phyloP scores from a whole-genome alignment of 1,140 invertebrate genomes.

The Saxidomus purpurata region DNA sequence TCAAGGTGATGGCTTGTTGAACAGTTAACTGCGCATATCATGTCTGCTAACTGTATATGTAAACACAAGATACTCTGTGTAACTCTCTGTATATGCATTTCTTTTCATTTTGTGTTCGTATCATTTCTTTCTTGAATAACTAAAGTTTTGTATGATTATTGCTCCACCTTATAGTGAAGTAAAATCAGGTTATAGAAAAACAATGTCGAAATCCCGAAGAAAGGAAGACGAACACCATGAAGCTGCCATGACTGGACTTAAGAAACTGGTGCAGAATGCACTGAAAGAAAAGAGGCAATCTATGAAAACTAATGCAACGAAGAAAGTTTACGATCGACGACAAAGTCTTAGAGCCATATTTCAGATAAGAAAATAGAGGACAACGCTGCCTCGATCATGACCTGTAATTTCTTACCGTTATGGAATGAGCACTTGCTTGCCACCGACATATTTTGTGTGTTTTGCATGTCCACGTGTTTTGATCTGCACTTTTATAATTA shows the following conservation, averaged over 20 bases:
- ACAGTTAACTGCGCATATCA: too few species aligned
- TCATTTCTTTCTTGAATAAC: too few species aligned
- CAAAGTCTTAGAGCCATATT: conserved; percentile 1
- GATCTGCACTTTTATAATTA: too few species aligned
- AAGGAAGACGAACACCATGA: not conserved
- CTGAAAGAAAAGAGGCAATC: conserved; percentile 17
- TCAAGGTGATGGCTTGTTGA: too few species aligned
- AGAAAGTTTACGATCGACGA: not conserved
- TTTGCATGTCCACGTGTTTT: not conserved
- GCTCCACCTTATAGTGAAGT: conserved; percentile 15
- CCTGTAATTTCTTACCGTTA: not conserved
- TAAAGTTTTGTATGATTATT: not conserved
- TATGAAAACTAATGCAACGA: not conserved
- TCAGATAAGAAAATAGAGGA: not conserved
- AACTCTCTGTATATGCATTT: too few species aligned
- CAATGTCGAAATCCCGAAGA: not conserved
- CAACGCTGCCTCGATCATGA: not conserved
- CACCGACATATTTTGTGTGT: too few species aligned
- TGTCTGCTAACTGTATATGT: too few species aligned
- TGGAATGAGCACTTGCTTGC: not conserved
- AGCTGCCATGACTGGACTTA: not conserved
- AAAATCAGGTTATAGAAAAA: conserved; percentile 42
- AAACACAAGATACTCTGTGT: too few species aligned
- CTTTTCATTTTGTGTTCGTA: too few species aligned
- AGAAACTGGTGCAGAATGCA: conserved; percentile 1